These are phyloP conservation scores for Saguinus oedipus DNA, from an alignment of 2,797 vertebrate genomes.

Conservation along the genomic window DNA sequence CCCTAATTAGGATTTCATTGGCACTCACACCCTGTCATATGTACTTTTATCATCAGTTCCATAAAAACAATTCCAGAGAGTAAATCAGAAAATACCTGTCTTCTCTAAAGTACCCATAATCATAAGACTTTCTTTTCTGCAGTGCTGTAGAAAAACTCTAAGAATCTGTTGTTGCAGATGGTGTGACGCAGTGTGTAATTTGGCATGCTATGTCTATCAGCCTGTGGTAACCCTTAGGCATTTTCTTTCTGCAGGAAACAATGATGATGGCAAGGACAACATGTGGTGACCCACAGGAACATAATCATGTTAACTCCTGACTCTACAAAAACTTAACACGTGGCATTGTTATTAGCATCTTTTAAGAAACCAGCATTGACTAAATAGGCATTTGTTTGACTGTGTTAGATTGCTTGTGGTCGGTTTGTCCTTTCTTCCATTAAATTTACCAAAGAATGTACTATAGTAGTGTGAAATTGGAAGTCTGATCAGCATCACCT, in stretches of 20 bases:
- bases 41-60: neutral
- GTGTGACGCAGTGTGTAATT: slow-evolving; percentile 39
- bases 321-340: slow-evolving; percentile 58
- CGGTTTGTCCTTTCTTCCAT: slow-evolving; percentile 68
- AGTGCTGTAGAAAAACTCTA: neutral
- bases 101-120: slow-evolving; percentile 47
- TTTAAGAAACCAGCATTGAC: slow-evolving; percentile 55
- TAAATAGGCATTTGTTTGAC: slow-evolving; percentile 55
- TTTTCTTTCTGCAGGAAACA: slow-evolving; percentile 65
- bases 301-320: slow-evolving; percentile 54
- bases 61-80: slow-evolving; percentile 55
- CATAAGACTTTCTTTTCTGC: neutral
- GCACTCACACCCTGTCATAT: slow-evolving; percentile 39
- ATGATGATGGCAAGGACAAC: slow-evolving; percentile 45
- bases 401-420: slow-evolving; percentile 68
- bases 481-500: slow-evolving; percentile 63
- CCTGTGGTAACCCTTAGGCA: slow-evolving; percentile 74
- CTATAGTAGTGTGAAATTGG: slow-evolving; percentile 15
- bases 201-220: slow-evolving; percentile 66
- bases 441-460: slow-evolving; percentile 66
- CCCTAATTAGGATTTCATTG: slow-evolving; percentile 48
- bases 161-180: slow-evolving; percentile 61
- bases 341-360: slow-evolving; percentile 66
- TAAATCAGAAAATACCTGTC: slow-evolving; percentile 57
- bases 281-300: slow-evolving; percentile 64